Percentiles rank a stretch among this genome's conserved stretches.
Evolutionary conservation across 2,888 invertebrate genomes (phyloP).

Genomic region (Merodon equestris): DNA sequence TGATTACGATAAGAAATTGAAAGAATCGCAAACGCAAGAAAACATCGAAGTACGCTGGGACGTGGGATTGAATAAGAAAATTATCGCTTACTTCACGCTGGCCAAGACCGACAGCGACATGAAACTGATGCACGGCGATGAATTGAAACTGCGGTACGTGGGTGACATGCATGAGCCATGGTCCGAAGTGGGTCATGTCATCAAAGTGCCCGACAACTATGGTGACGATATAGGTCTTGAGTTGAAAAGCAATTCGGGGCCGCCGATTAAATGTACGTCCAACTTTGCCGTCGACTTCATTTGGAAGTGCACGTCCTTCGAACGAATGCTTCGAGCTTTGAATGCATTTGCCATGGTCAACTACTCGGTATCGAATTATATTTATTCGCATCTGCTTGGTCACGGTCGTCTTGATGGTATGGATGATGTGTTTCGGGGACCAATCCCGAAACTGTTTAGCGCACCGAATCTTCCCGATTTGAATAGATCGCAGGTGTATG

Average conservation of each 20-base stretch:
- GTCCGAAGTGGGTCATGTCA: conserved; percentile 99
- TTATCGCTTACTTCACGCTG: conserved; percentile 97
- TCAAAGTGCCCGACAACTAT: conserved; percentile 96
- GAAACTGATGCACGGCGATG: conserved; percentile 99
- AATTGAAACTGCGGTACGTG: conserved; percentile 93
- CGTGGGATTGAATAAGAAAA: conserved; percentile 98
- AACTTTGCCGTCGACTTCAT: conserved; percentile 99
- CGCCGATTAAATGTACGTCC: conserved; percentile 95
- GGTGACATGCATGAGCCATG: conserved; percentile 96
- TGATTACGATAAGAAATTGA: conserved; percentile 97
- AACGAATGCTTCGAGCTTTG: conserved; percentile 97
- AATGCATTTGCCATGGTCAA: conserved; percentile 98
- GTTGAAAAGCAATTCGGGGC: conserved; percentile 93
- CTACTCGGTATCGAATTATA: conserved; percentile 97
- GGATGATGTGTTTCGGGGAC: conserved; percentile 93
- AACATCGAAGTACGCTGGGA: conserved; percentile 99
- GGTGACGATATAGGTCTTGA: conserved; percentile 99
- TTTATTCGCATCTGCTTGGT: conserved; percentile 97
- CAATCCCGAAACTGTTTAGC: conserved; percentile 96
- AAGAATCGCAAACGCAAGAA: conserved; percentile 98
- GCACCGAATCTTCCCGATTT: conserved; percentile 98
- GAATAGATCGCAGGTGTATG: conserved; percentile 98
- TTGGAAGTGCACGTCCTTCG: conserved; percentile 99
- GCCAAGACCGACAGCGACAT: conserved; percentile 99
- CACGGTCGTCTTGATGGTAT: conserved; percentile 97